Percentiles rank a stretch among this genome's conserved stretches.
Evolutionary conservation across 1,140 invertebrate genomes (phyloP).

Genomic region (Meloidogyne floridensis): DNA sequence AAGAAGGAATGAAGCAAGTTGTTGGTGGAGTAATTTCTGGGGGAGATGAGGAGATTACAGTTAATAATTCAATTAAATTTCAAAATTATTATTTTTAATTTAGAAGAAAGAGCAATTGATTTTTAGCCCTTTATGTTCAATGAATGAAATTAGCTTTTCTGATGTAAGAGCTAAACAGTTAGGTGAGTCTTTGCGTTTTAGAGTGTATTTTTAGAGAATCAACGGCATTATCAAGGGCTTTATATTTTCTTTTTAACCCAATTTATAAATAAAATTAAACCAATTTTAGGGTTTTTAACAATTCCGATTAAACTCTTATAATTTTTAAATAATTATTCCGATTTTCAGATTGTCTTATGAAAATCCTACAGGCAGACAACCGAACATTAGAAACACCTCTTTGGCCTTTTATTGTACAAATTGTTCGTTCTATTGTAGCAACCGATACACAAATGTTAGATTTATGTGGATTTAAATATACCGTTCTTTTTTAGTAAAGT

Average conservation of each 20-base stretch:
- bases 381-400: slow-evolving; percentile 73
- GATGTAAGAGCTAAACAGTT: slow-evolving; percentile 92
- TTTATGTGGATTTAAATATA: background rate
- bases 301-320: too few species aligned
- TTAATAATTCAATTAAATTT: slow-evolving; percentile 1
- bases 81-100: slow-evolving; percentile 14
- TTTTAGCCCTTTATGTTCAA: slow-evolving; percentile 82
- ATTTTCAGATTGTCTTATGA: slow-evolving; percentile 79
- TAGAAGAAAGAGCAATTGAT: slow-evolving; percentile 74
- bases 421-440: slow-evolving; percentile 86
- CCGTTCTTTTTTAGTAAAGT: slow-evolving; percentile 35
- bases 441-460: slow-evolving; percentile 18
- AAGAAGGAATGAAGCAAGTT: slow-evolving; percentile 71
- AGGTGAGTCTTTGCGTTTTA: background rate
- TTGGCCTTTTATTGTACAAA: slow-evolving; percentile 89
- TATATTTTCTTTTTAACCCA: too few species aligned
- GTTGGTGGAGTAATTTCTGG: background rate
- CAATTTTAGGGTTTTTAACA: too few species aligned
- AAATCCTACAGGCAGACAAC: slow-evolving; percentile 66
- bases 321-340: background rate
- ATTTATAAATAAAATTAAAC: too few species aligned
- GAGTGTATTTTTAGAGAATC: too few species aligned
- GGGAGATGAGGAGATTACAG: slow-evolving; percentile 18
- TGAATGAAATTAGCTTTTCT: slow-evolving; percentile 83
- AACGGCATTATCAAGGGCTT: too few species aligned